These are phyloP conservation scores for Pomatostomus ruficeps DNA, from an alignment of 2,113 vertebrate species.

Conservation along the genomic window DNA sequence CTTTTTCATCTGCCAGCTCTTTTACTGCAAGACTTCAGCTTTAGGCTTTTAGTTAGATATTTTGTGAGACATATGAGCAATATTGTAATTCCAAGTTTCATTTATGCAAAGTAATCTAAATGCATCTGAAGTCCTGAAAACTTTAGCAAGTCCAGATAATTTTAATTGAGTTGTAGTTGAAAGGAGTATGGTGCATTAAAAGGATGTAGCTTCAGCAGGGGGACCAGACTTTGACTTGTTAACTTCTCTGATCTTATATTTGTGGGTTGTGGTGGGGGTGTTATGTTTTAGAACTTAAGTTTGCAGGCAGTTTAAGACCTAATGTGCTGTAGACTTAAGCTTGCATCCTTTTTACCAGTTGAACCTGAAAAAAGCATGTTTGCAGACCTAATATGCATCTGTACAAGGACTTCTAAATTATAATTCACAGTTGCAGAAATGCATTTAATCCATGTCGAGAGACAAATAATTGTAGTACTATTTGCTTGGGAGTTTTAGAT, in stretches of 20 bases:
- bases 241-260: not conserved
- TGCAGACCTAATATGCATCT: not conserved
- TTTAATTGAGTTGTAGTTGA: not conserved
- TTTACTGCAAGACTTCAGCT: not conserved
- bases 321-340: not conserved
- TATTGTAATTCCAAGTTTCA: not conserved
- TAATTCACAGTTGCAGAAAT: not conserved
- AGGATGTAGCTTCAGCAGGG: not conserved
- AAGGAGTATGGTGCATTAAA: not conserved
- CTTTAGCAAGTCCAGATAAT: not conserved
- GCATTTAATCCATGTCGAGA: not conserved
- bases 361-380: not conserved
- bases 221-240: not conserved
- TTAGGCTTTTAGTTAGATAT: not conserved
- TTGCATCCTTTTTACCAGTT: not conserved
- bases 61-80: not conserved
- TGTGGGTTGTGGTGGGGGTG: not conserved
- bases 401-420: not conserved
- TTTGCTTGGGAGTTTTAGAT: not conserved
- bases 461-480: not conserved
- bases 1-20: not conserved
- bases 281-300: not conserved
- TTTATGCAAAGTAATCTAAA: not conserved
- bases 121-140: not conserved
- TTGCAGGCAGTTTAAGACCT: not conserved